These are phyloP conservation scores for Doris montereyensis DNA, from an alignment of 2,888 invertebrate species.

Conservation along the genomic window DNA sequence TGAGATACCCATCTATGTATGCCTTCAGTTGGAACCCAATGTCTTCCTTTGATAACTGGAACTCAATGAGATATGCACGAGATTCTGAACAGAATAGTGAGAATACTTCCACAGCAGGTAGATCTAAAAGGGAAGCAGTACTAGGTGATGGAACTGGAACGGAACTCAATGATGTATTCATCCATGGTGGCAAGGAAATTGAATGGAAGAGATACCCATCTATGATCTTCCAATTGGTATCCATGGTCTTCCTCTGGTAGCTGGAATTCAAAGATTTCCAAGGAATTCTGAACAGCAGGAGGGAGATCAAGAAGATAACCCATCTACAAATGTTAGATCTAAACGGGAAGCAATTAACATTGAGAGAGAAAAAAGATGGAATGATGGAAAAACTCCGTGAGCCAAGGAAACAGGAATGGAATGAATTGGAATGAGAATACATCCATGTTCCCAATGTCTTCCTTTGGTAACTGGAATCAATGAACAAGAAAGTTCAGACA, in stretches of 20 bases:
- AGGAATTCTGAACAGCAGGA: no score
- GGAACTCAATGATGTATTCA: neutral
- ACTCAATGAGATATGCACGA: neutral
- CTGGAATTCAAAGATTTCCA: no score
- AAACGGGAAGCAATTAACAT: no score
- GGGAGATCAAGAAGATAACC: no score
- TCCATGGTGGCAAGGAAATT: neutral
- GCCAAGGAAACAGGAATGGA: no score
- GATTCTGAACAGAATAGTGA: neutral
- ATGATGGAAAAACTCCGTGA: no score
- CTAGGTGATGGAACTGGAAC: neutral
- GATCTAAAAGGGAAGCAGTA: neutral
- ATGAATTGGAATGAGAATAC: no score
- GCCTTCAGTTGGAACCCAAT: neutral
- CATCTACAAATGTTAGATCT: no score
- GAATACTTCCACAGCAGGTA: neutral
- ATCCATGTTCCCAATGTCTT: neutral
- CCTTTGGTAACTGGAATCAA: neutral
- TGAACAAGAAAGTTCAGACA: neutral
- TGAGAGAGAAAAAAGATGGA: no score
- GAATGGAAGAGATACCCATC: neutral
- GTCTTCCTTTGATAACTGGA: no score
- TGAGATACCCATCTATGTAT: neutral
- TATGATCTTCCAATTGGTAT: no score
- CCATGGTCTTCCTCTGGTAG: no score